Evolutionary conservation across 1,140 invertebrate genomes (phyloP).

Genomic region (Arion vulgaris): DNA sequence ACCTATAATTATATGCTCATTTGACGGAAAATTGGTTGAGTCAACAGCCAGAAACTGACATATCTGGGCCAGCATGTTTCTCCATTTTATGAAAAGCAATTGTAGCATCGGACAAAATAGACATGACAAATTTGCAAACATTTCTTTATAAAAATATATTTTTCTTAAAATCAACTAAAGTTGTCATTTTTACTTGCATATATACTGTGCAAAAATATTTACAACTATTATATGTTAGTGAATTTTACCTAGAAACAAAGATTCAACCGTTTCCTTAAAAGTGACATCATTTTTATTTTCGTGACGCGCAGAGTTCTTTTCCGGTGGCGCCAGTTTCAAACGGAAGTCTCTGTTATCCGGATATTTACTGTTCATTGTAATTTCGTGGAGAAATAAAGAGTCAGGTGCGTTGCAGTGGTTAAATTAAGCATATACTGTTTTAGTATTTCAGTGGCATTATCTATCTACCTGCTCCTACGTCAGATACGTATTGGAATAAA

Average conservation of each 20-base stretch:
- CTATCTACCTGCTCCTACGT: no score
- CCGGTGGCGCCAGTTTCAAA: neutral
- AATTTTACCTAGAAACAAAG: neutral
- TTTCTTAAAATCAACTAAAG: neutral
- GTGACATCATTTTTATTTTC: neutral
- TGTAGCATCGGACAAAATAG: neutral
- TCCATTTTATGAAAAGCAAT: conserved; percentile 9
- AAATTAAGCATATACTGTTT: no score
- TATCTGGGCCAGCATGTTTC: conserved; percentile 37
- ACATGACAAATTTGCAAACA: neutral
- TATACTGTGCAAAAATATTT: neutral
- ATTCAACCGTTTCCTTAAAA: neutral
- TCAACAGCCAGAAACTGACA: conserved; percentile 33
- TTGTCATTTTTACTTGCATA: neutral
- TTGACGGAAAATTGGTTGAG: conserved; percentile 31
- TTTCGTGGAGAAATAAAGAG: no score
- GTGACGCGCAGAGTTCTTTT: neutral
- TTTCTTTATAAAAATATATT: neutral
- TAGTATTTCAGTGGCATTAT: no score
- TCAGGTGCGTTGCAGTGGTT: no score
- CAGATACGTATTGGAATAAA: no score
- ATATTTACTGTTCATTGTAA: no score
- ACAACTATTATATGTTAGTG: neutral
- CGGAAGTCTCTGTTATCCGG: no score
- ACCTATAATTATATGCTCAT: conserved; percentile 29